Base-by-base conservation (phyloP, 2,797 vertebrate species). In the Tinamus major region DNA sequence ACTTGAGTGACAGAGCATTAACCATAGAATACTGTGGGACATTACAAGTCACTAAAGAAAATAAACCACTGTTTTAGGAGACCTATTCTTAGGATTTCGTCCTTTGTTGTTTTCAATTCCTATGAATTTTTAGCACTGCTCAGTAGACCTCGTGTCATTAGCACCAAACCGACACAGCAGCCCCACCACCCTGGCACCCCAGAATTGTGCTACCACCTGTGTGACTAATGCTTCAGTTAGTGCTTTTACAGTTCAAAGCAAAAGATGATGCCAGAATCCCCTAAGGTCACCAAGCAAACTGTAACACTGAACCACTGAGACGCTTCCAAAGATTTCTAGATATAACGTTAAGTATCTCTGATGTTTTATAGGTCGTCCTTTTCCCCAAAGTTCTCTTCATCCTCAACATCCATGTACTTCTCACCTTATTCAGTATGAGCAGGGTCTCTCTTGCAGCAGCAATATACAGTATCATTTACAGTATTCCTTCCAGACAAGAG, bases 111-210 rank as follows among this genome's bases (percentile, higher is more conserved):
- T 6, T 4, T 12, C 3, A 6, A 11, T 16, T n/a, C 69, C 61
- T 15, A 16, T 5, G 18, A 9, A 27, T 1, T 0, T 18, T 53
- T 0, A 5, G n/a, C 29, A 67, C 21, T 15, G 10, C 19, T 15
- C 3, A 0, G 23, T 4, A 51, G 27, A 53, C 61, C 44, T 33
- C 59, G 19, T 9, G 7, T 49, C 42, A 19, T 42, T 19, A 44
- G 35, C 19, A 5, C 12, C 2, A 19, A 26, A 6, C 19, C 6
- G 31, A n/a, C 9, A 23, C 10, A 56, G 35, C 26, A 13, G 11
- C n/a, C 21, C 27, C 13, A 9, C 39, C 4, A 33, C 19, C 39
- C 29, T 7, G 16, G 5, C 39, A 44, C 15, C 21, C 11, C 24
- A 37, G 8, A 49, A 5, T 6, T 16, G 2, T 5, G 8, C 58